Evolutionary conservation across 2,797 vertebrate genomes (phyloP), one percentile per base, ranked within the genome.

Genomic region (Poecilia wingei): DNA sequence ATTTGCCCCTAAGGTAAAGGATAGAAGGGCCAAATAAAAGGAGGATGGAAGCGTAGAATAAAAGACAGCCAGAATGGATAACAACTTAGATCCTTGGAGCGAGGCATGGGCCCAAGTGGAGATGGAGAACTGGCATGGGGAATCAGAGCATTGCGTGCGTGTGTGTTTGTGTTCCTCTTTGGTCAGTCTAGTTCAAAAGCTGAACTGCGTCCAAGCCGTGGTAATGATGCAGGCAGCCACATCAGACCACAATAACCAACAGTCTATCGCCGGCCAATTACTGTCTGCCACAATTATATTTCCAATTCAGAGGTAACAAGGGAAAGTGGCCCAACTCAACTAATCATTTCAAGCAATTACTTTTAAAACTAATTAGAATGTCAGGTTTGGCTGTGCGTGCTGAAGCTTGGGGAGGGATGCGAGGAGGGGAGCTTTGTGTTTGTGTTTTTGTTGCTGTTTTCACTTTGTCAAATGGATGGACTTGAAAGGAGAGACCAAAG

Each of bases 281-380:
- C 93, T 95, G 94, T 94, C 93, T 43, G 71, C 84, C 81, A 76
- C 93, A 95, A 96, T 96, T 95, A 96, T 95, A 95, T 95, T 95
- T 96, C 92, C 92, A 94, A 95, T 95, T 95, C 94, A 91, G 92
- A 95, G 89, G 92, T 94, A 95, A 95, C 92, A 79, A 87, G 90
- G 90, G 90, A 95, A 93, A 94, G 93, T 94, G 94, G 90, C 93
- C 92, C 92, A 94, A 92, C 94, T 95, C 94, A 94, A 95, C 93
- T 95, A 95, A 96, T 95, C 94, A 95, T 95, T 95, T 95, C 94
- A 76, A 95, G 94, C 93, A 95, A 95, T 95, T 96, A 95, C 94
- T 95, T 96, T 95, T 93, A 94, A 95, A 96, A 95, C 92, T 91
- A 95, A 95, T 95, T 95, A 93, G 88, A 94, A 93, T 91, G 93